Evolutionary conservation across 35 echinoderm and acorn worm species (phyloP).

Genomic region (Heliocidaris tuberculata): DNA sequence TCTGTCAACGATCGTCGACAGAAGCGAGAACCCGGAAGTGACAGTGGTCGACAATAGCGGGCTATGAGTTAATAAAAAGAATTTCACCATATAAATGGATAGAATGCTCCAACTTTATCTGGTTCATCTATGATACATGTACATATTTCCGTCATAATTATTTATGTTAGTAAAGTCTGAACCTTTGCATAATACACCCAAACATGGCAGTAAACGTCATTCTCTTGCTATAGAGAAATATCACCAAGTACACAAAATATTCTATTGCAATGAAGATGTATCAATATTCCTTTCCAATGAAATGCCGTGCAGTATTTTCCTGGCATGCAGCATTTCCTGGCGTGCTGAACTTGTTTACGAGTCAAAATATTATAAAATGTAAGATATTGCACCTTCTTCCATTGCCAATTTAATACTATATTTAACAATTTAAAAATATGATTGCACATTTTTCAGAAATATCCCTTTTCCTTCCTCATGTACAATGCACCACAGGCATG

Average conservation of each 20-base stretch:
- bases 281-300: background rate
- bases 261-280: background rate
- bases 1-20: too few species aligned
- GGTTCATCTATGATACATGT: too few species aligned
- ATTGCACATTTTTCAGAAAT: background rate
- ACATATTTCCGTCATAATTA: too few species aligned
- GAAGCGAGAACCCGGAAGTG: too few species aligned
- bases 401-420: background rate
- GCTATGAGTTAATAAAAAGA: too few species aligned
- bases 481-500: background rate
- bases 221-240: too few species aligned
- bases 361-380: background rate
- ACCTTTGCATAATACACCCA: too few species aligned
- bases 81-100: too few species aligned
- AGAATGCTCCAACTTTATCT: too few species aligned
- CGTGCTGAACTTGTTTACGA: background rate
- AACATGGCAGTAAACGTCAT: too few species aligned
- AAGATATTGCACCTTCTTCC: background rate
- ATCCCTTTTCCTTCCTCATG: background rate
- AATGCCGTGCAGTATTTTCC: background rate
- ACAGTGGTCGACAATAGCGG: too few species aligned
- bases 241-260: background rate
- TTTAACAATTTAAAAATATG: background rate
- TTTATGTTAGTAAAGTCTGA: too few species aligned
- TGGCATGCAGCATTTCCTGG: background rate